A percentile compares a stretch with the other conserved stretches of the same genome.
phyloP scores from a whole-genome alignment of 2,888 invertebrate species.

The Rosalia funebris region DNA sequence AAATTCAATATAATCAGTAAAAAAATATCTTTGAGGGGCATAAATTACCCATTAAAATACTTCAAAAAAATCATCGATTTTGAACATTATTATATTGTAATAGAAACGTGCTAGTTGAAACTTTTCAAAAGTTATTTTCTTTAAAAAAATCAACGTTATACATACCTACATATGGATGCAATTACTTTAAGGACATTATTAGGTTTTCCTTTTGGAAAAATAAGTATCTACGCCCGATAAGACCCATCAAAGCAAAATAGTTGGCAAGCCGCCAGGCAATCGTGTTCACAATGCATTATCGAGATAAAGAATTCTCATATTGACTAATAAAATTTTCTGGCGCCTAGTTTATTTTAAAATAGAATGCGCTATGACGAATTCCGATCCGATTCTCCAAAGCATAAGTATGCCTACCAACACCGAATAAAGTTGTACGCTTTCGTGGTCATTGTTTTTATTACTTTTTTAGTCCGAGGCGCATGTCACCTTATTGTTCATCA shows the following conservation, averaged over 20 bases:
- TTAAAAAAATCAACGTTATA: no score
- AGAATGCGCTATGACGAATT: constrained; percentile 20
- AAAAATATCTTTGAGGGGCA: no score
- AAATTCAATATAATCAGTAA: no score
- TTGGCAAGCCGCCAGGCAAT: constrained; percentile 25
- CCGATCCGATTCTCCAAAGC: not conserved
- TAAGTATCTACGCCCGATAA: no score
- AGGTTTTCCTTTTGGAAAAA: no score
- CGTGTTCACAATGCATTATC: constrained; percentile 24
- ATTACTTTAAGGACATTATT: no score
- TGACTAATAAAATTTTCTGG: constrained; percentile 32
- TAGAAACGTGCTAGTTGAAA: no score
- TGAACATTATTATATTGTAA: no score
- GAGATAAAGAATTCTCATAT: constrained; percentile 27
- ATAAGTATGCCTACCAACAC: constrained; percentile 15
- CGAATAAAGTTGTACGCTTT: constrained; percentile 10
- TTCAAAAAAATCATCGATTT: no score
- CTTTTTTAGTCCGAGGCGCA: constrained; percentile 11
- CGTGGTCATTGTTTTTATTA: constrained; percentile 11
- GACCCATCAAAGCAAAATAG: constrained; percentile 3
- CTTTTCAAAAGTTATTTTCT: no score
- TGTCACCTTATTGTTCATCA: constrained; percentile 20
- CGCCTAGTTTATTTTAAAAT: constrained; percentile 28
- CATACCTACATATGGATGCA: no score
- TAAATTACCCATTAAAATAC: no score